phyloP scores from a whole-genome alignment of 2,113 vertebrate species.

The Boleophthalmus pectinirostris region DNA sequence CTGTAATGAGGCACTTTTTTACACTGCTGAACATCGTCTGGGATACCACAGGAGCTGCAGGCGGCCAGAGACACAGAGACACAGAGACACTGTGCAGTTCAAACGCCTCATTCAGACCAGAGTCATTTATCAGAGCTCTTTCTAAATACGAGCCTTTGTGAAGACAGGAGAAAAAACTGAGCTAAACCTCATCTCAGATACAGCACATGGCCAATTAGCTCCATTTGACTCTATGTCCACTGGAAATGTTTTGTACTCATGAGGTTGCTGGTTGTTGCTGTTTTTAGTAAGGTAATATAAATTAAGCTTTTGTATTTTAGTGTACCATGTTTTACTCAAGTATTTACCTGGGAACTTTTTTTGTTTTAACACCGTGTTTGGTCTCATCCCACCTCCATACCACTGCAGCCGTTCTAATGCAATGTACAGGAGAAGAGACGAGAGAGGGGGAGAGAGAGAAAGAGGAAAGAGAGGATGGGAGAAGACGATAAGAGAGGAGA shows the following conservation, averaged over 20 bases:
- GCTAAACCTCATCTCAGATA: not conserved
- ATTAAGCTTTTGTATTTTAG: no score
- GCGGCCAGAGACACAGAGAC: not conserved
- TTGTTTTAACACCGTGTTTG: no score
- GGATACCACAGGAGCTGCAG: not conserved
- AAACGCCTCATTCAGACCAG: constrained; percentile 10
- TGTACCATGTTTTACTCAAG: no score
- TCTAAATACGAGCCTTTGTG: not conserved
- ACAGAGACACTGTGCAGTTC: constrained; percentile 13
- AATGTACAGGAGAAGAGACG: no score
- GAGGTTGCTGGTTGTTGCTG: no score
- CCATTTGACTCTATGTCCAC: not conserved
- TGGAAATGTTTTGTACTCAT: constrained; percentile 14
- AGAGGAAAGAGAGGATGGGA: no score
- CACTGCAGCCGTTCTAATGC: not conserved
- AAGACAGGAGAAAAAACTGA: not conserved
- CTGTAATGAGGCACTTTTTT: constrained; percentile 24
- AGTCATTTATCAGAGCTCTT: constrained; percentile 16
- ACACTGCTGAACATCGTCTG: constrained; percentile 33
- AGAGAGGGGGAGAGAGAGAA: no score
- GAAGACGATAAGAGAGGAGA: no score
- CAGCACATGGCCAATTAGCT: constrained; percentile 2
- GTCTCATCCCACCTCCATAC: not conserved
- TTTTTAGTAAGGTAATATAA: no score
- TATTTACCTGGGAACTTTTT: no score